phyloP scores from a whole-genome alignment of 2,888 invertebrate genomes.

The Thymelicus acteon region DNA sequence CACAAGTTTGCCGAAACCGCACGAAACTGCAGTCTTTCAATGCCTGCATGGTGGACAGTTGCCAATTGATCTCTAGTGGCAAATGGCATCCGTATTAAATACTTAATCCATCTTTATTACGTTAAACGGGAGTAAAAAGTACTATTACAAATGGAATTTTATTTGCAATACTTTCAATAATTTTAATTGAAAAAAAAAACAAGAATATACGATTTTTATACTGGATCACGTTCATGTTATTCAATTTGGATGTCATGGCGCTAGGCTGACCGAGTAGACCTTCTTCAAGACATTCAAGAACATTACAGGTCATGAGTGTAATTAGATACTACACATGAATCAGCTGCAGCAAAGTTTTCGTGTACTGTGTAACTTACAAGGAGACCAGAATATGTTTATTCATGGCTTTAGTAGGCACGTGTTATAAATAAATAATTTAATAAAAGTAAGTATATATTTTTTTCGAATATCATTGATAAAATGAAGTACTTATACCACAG shows the following conservation, averaged over 20 bases:
- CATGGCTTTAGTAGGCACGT: no score
- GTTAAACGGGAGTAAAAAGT: background rate
- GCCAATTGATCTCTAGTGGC: constrained; percentile 25
- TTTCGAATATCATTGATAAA: no score
- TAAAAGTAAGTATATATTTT: no score
- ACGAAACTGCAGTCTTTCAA: constrained; percentile 23
- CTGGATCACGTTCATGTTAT: no score
- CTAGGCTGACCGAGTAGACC: background rate
- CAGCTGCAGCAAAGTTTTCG: constrained; percentile 7
- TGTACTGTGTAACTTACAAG: background rate
- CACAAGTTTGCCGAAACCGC: constrained; percentile 26
- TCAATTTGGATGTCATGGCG: background rate
- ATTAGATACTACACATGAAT: constrained; percentile 13
- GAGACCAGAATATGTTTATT: no score
- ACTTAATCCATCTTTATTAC: background rate
- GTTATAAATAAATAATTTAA: no score
- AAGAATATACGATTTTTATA: no score
- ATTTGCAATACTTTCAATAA: no score
- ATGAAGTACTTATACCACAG: no score
- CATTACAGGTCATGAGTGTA: constrained; percentile 15
- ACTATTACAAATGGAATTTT: no score
- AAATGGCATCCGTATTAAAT: background rate
- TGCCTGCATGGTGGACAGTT: constrained; percentile 24
- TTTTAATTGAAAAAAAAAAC: no score
- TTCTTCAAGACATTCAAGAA: constrained; percentile 12